Evolutionary conservation across 2,888 invertebrate genomes (phyloP).

Genomic region (Plebejus melissa): DNA sequence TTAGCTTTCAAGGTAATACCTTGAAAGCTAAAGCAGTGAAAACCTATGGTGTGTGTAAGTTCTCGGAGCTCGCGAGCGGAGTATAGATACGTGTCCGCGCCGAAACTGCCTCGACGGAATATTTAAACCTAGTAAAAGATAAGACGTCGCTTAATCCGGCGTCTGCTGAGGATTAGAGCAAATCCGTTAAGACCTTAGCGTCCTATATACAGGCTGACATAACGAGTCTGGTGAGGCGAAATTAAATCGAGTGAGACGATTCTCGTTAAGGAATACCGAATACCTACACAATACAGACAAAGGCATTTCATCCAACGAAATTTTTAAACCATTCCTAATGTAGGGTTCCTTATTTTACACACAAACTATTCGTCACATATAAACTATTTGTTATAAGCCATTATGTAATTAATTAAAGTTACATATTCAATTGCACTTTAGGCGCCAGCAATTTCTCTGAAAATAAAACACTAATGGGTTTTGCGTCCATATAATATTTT

Average conservation of each 20-base stretch:
- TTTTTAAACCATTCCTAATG: not conserved
- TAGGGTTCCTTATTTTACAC: not conserved
- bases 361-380: not conserved
- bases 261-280: not conserved
- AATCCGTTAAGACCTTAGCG: constrained; percentile 24
- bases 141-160: constrained; percentile 13
- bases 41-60: not conserved
- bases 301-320: too few species aligned
- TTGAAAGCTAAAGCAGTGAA: too few species aligned
- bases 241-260: constrained; percentile 13
- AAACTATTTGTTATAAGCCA: not conserved
- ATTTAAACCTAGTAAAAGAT: constrained; percentile 32
- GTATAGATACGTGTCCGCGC: constrained; percentile 29
- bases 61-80: not conserved
- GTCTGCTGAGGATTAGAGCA: not conserved
- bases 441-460: not conserved
- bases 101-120: constrained; percentile 33
- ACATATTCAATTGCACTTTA: not conserved
- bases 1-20: too few species aligned
- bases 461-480: not conserved
- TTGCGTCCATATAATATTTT: not conserved
- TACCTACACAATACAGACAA: not conserved
- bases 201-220: constrained; percentile 19
- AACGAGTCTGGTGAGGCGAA: constrained; percentile 4
- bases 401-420: not conserved